Conservation (phyloP, 2,113 vertebrate species). For the Neogobius melanostomus region DNA sequence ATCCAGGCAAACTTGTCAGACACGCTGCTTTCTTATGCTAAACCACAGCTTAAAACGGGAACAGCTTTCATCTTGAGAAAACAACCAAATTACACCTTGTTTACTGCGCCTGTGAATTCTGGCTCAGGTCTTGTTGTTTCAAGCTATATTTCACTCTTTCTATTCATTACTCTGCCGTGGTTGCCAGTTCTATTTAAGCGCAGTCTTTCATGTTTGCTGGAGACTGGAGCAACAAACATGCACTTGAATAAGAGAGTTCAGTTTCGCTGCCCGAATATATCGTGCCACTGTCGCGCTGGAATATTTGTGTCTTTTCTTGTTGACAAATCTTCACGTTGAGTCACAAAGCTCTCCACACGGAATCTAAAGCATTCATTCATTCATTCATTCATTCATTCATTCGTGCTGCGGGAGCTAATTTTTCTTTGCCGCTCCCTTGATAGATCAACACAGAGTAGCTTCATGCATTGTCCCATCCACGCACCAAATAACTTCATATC, state of each 20-base stretch:
- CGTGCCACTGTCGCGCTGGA: background rate
- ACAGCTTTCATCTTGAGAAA: slow-evolving; percentile 11
- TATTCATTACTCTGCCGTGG: slow-evolving; percentile 4
- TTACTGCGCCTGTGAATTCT: background rate
- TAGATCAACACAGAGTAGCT: no score
- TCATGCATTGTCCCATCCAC: no score
- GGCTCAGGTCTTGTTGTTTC: background rate
- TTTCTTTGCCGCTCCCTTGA: background rate
- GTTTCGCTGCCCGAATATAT: background rate
- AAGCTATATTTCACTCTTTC: slow-evolving; percentile 3
- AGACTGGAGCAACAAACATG: slow-evolving; percentile 6
- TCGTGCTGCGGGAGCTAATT: background rate
- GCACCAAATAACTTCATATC: background rate
- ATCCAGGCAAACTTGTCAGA: slow-evolving; percentile 3
- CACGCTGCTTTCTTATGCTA: slow-evolving; percentile 4
- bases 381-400: no score
- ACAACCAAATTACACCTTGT: slow-evolving; percentile 14
- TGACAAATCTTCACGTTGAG: background rate
- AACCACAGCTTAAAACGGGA: slow-evolving; percentile 3
- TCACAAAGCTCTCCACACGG: background rate
- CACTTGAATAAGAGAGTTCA: background rate
- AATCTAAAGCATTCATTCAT: background rate
- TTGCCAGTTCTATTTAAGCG: slow-evolving; percentile 4
- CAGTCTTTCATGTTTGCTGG: background rate
- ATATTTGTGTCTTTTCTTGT: background rate